Percentiles rank a stretch among this genome's conserved stretches.
Evolutionary conservation across 2,113 vertebrate species (phyloP).

Genomic region (Aegithalos caudatus): DNA sequence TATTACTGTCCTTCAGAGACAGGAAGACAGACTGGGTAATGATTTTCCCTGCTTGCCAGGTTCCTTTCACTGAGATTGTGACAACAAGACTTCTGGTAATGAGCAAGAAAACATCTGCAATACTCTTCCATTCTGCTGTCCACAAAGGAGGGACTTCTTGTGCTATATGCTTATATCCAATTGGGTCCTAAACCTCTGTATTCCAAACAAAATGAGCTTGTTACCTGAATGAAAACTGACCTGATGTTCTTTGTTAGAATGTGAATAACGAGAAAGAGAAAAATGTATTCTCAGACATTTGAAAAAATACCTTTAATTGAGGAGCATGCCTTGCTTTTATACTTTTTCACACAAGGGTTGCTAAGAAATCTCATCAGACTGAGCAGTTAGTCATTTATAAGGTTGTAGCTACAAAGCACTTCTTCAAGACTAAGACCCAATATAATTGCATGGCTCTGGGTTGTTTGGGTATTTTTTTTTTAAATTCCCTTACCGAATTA

Average conservation of each 20-base stretch:
- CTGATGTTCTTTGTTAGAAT: neutral
- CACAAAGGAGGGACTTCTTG: neutral
- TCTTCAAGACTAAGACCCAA: neutral
- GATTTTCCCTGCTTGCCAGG: neutral
- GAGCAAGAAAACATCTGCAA: neutral
- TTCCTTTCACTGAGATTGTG: neutral
- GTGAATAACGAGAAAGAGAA: neutral
- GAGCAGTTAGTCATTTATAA: neutral
- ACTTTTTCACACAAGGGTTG: neutral
- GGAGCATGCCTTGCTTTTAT: neutral
- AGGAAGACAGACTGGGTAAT: neutral
- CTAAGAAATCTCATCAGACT: neutral
- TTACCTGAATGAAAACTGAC: neutral
- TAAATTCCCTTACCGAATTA: neutral
- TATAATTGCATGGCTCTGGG: neutral
- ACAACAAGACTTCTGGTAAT: neutral
- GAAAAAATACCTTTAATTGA: neutral
- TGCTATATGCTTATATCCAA: neutral
- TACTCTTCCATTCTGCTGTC: neutral
- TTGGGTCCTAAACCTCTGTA: neutral
- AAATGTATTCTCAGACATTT: neutral
- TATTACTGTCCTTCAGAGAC: neutral
- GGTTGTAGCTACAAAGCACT: neutral
- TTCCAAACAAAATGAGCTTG: neutral
- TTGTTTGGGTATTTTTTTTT: neutral